Percentiles rank a stretch among this genome's conserved stretches.
phyloP scores from a whole-genome alignment of 2,113 vertebrate species.

The Rynchops niger region DNA sequence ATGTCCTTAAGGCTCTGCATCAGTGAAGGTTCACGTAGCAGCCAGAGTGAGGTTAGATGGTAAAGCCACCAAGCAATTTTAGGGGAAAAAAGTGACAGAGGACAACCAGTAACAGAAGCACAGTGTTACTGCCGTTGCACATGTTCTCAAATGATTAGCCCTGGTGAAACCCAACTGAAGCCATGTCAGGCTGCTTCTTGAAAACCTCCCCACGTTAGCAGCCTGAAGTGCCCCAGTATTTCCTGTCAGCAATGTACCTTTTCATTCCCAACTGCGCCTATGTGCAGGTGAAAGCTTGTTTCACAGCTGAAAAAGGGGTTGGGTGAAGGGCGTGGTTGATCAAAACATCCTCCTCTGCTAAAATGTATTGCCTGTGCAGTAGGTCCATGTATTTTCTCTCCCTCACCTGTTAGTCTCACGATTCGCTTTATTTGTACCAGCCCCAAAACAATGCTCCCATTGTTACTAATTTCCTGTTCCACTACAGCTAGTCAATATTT shows the following conservation, averaged over 20 bases:
- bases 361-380: background rate
- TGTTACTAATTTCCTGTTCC: background rate
- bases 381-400: background rate
- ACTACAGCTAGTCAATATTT: background rate
- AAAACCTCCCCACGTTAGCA: background rate
- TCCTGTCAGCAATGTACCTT: background rate
- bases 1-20: background rate
- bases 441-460: background rate
- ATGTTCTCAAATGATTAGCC: background rate
- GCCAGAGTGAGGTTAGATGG: background rate
- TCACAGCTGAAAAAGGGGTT: background rate
- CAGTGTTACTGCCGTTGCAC: background rate
- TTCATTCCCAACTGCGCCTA: background rate
- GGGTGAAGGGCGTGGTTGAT: background rate
- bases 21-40: background rate
- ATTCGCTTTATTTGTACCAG: background rate
- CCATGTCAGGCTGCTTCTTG: background rate
- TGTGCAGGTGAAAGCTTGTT: background rate
- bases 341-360: background rate
- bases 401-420: background rate
- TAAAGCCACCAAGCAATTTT: background rate
- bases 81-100: background rate
- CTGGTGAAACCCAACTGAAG: background rate
- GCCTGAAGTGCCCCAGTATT: background rate
- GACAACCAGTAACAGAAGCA: background rate